Base-by-base conservation (phyloP, 2,113 vertebrate genomes). In the Albula goreensis region DNA sequence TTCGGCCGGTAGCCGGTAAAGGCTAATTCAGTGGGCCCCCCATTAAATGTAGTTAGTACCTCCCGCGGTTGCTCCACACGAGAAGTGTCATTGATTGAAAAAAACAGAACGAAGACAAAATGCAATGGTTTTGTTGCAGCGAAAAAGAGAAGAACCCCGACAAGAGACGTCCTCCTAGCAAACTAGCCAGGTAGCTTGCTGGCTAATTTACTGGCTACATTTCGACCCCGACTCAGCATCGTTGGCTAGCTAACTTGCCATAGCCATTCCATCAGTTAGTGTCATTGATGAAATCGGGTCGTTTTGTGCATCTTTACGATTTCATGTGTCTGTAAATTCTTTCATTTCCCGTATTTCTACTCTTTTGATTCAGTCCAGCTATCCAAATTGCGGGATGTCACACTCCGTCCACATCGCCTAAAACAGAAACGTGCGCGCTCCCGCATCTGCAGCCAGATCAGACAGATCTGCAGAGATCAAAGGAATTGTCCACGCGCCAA, bases 341-440 rank as follows among this genome's bases (percentile, higher is more conserved):
- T 63, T 17, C 25, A 3, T 63, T 60, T 57, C 12, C 25, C 7
- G 15, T 11, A 9, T 41, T 17, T 17, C 50, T 17, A 25, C 50
- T 22, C 22, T 52, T 48, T 82, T 13, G 50, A 31, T 49, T 25
- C 19, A 3, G 19, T 56, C 85, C 11, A 57, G 48, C 77, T 77
- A 15, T 56, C 11, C 81, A 25, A 41, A 17, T 77, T 82, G n/a
- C 10, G 9, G 88, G 50, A 85, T 8, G 83, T 17, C 78, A 48
- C 84, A 89, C 86, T 84, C 90, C 90, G 87, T 85, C 92, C 81
- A 90, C 90, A 94, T 93, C 94, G 95, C 94, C 95, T 92, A 93
- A 22, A 93, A 95, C 95, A 95, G 94, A 89, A 90, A 89, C 93
- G 95, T 91, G 92, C 95, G 93, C 50, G 94, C 63, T 83, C 92